Evolutionary conservation across 2,888 invertebrate species (phyloP), one percentile per base, ranked within the genome.

Genomic region (Campoletis raptor): DNA sequence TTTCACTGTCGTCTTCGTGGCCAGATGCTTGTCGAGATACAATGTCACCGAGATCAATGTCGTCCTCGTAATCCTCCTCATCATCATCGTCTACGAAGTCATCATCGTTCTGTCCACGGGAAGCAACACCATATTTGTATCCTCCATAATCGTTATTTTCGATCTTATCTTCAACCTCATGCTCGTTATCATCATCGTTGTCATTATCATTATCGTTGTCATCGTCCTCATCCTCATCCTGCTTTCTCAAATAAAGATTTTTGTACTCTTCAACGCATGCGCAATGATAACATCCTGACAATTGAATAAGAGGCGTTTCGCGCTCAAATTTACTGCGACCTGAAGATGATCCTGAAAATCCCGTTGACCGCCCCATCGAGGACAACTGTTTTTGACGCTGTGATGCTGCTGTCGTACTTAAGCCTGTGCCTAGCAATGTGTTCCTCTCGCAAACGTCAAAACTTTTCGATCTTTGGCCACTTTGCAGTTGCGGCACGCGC

Each of bases 261-360:
- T 96, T 95, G 95, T 97, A 97, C 91, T 97, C 97, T 92, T 97
- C 97, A 94, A 97, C 94, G 91, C 97, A 97, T 45, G 96, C 95
- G 93, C 97, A 97, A 92, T 97, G 97, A 88, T 97, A 96, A 94
- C 97, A 97, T 88, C 96, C 96, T 81, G 96, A 96, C 76, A 96
- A 96, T 90, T 96, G 89, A 96, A 96, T 87, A 96, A 96, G 64
- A 96, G 95, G 54, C 96, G 95, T 83, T 96, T 96, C 89, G 82
- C 82, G 89, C 80, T 84, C 89, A 42, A 77, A 86, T 94, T 93
- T 94, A 48, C 94, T 95, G 64, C 95, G 95, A 45, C 93, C 94
- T 64, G 94, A 93, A 48, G 24, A 30, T 24, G 57, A 52, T 78
- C 88, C 37, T 94, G 95, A 91, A 2, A 79, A 69, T 5, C 54